Evolutionary conservation across 2,888 invertebrate species (phyloP).

Genomic region (Scaptodrosophila latifasciaeformis): DNA sequence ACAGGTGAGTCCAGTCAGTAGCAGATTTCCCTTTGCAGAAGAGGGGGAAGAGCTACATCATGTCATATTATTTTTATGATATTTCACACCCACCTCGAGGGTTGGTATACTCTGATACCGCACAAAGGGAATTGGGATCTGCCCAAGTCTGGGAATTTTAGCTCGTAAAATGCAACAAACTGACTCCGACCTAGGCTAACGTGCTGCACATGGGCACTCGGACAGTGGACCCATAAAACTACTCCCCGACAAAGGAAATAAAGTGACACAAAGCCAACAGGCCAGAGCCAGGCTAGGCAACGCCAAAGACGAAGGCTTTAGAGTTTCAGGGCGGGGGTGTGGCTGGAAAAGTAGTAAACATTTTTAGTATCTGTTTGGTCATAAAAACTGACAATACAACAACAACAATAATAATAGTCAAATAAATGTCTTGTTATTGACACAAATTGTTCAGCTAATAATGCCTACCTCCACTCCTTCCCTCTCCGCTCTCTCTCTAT

Average conservation of each 20-base stretch:
- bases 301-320: too few relatives aligned
- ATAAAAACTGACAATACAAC: slow-evolving; percentile 49
- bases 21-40: too few relatives aligned
- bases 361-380: slow-evolving; percentile 36
- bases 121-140: too few relatives aligned
- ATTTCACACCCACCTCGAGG: neutral
- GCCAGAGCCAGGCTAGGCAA: too few relatives aligned
- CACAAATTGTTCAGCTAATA: neutral
- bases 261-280: too few relatives aligned
- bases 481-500: neutral
- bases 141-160: too few relatives aligned
- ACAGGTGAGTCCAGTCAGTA: slow-evolving; percentile 89
- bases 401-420: slow-evolving; percentile 13
- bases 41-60: neutral
- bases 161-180: too few relatives aligned
- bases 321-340: neutral
- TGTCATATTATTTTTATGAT: slow-evolving; percentile 14
- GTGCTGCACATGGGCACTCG: slow-evolving; percentile 23
- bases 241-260: too few relatives aligned
- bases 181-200: slow-evolving; percentile 48
- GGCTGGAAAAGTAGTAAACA: slow-evolving; percentile 32
- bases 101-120: too few relatives aligned
- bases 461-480: neutral
- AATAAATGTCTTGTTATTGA: neutral
- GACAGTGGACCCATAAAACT: too few relatives aligned